Base-by-base conservation (phyloP, 92 coral and sea anemone genomes). In the Palythoa caribaeorum region DNA sequence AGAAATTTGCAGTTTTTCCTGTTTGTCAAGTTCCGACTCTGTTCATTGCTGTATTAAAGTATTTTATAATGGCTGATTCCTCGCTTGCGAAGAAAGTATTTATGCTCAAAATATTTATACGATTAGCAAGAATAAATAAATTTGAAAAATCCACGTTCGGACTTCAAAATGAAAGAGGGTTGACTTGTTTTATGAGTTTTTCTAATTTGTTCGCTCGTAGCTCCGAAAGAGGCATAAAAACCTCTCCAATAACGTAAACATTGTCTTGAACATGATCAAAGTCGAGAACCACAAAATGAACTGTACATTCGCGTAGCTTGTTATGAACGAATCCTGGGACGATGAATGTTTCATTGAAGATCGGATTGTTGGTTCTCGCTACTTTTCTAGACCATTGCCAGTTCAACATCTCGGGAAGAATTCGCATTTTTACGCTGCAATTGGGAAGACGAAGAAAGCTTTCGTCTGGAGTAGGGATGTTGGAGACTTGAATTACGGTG, bases 291-390 rank as follows among this genome's bases (percentile, higher is more conserved):
- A 92, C 97, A 87, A 97, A 97, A 38, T 96, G 97, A 6, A 94
- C 97, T 0, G 94, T 94, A 76, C 98, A 95, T 35, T 97, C 98
- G 53, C 99, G 89, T 19, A 97, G 75, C 91, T 95, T 97, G 90
- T 97, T 94, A 68, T 97, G 99, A 12, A 94, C 99, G 78, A 97
- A 95, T 20, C 98, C 98, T 20, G 99, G 98, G 17, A 97, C 92
- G 21, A 97, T 94, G 73, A 97, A 97, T 35, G 98, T 97, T 63
- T 97, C 99, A 37, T 94, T 92, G 83, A 97, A 97, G 20, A 92
- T 92, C 2, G 98, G 98, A 38, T 88, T 96, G 13, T 90, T 88
- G 36, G 98, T 95, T 21, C 99, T 92, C 44, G 97, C 89, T 11
- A 94, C 91, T 38, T 92, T 93, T 74, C 99, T 91, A 36, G 98